These are phyloP conservation scores for Subanguina moxae DNA, from an alignment of 1,140 invertebrate species.

Conservation along the genomic window DNA sequence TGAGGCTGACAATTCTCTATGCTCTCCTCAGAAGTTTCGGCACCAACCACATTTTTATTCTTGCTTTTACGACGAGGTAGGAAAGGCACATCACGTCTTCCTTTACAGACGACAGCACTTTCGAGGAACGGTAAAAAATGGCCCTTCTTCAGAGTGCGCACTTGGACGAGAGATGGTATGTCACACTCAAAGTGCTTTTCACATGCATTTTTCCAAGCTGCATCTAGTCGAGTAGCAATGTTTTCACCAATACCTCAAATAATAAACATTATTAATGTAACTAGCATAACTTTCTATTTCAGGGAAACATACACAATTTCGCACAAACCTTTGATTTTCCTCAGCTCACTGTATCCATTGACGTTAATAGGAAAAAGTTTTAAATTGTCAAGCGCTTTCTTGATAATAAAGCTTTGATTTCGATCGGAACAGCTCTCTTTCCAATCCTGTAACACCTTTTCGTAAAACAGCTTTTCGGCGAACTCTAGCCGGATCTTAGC, in stretches of 20 bases:
- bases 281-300: no score
- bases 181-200: constrained; percentile 10
- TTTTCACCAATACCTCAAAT: constrained; percentile 51
- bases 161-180: constrained; percentile 21
- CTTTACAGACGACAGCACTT: constrained; percentile 31
- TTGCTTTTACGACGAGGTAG: constrained; percentile 16
- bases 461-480: constrained; percentile 47
- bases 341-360: constrained; percentile 42
- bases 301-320: no score
- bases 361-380: constrained; percentile 40
- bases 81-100: constrained; percentile 40
- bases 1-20: no score
- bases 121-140: constrained; percentile 39
- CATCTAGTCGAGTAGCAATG: constrained; percentile 47
- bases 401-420: constrained; percentile 30
- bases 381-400: constrained; percentile 42
- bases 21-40: not conserved
- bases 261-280: not conserved
- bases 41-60: not conserved
- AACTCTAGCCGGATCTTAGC: constrained; percentile 38
- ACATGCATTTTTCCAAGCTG: constrained; percentile 38
- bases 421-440: constrained; percentile 42
- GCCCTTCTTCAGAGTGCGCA: constrained; percentile 38
- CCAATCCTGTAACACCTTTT: constrained; percentile 43
- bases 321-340: constrained; percentile 43